Conservation (phyloP, 2,797 vertebrate species). For the Oryzias sinensis region DNA sequence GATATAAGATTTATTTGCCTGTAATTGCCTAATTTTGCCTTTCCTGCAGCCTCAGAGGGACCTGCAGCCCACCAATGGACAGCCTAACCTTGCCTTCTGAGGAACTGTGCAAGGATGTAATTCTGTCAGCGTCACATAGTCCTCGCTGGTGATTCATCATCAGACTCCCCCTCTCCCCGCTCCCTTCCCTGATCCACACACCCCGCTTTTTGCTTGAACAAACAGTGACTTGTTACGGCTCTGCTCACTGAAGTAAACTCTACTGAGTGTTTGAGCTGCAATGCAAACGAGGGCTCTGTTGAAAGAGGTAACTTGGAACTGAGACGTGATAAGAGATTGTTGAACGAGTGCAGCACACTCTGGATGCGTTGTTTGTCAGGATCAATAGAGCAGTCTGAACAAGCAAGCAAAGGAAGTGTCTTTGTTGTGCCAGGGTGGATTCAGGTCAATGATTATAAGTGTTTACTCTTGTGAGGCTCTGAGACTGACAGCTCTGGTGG, state of each 20-base stretch:
- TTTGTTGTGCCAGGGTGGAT: slow-evolving; percentile 50
- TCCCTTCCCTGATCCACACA: slow-evolving; percentile 22
- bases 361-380: slow-evolving; percentile 64
- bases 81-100: slow-evolving; percentile 72
- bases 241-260: slow-evolving; percentile 63
- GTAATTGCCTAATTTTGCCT: slow-evolving; percentile 79
- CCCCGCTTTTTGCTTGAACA: slow-evolving; percentile 66
- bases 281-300: slow-evolving; percentile 44
- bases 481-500: slow-evolving; percentile 30
- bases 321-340: slow-evolving; percentile 44
- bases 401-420: slow-evolving; percentile 62
- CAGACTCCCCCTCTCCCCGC: slow-evolving; percentile 19
- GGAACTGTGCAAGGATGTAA: slow-evolving; percentile 77
- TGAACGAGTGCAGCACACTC: slow-evolving; percentile 48
- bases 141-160: slow-evolving; percentile 76
- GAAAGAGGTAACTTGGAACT: slow-evolving; percentile 47
- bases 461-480: slow-evolving; percentile 41
- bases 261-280: slow-evolving; percentile 56
- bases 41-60: slow-evolving; percentile 66
- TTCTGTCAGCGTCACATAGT: slow-evolving; percentile 72
- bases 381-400: slow-evolving; percentile 69
- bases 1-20: slow-evolving; percentile 77
- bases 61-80: slow-evolving; percentile 63
- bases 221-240: slow-evolving; percentile 72
- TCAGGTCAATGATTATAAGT: slow-evolving; percentile 63